These are phyloP conservation scores for cat (Felis catus) DNA, from an alignment of 2,113 vertebrate species.

Conservation along the genomic window F.catus_Fca126_mat1.0 CM031424.1:83643501-83644000, in stretches of 20 bases:
- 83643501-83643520: slow-evolving; percentile 6
- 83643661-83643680: slow-evolving; percentile 9
- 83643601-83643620: not conserved
- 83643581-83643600: not conserved
- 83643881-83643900: no score
- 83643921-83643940: no score
- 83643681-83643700: not conserved
- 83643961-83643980: no score
- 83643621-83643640: not conserved
- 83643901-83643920: no score
- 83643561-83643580: slow-evolving; percentile 11
- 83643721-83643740: not conserved
- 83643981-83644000: no score
- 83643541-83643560: not conserved
- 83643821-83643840: not conserved
- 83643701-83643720: slow-evolving; percentile 13
- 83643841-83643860: not conserved
- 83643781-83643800: not conserved
- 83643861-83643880: no score
- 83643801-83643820: not conserved
- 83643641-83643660: not conserved
- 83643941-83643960: no score
- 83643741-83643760: not conserved
- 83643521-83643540: not conserved
- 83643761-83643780: not conserved